These are phyloP conservation scores for Ceyx erithaca DNA, from an alignment of 2,797 vertebrate genomes.

Conservation along the genomic window DNA sequence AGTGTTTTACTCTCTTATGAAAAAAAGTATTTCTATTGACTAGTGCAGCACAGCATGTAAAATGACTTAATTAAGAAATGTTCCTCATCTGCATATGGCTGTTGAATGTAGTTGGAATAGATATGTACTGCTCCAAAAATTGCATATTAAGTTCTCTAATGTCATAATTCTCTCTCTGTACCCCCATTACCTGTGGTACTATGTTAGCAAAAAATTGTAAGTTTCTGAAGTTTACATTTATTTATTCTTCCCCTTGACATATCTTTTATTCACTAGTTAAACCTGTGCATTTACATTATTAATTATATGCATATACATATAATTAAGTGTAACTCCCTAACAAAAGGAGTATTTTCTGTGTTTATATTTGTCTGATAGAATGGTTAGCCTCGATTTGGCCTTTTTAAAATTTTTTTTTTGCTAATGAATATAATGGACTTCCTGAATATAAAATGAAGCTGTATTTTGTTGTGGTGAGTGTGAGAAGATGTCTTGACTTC, in stretches of 20 bases:
- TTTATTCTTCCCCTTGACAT: background rate
- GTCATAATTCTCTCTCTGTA: background rate
- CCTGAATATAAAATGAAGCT: background rate
- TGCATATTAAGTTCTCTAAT: background rate
- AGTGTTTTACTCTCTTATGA: background rate
- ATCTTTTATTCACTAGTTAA: background rate
- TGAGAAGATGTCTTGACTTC: background rate
- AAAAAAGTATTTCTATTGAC: slow-evolving; percentile 14
- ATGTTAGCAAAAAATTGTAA: background rate
- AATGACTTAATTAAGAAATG: slow-evolving; percentile 43
- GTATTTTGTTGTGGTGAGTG: background rate
- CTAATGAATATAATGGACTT: background rate
- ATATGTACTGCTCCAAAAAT: background rate
- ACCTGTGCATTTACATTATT: background rate
- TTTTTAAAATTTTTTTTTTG: background rate
- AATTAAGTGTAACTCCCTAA: background rate
- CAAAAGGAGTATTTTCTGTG: background rate
- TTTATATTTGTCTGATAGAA: background rate
- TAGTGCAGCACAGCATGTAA: background rate
- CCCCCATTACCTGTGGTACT: background rate
- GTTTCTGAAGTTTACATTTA: background rate
- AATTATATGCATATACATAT: background rate
- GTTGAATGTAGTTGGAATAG: background rate
- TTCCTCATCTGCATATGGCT: background rate
- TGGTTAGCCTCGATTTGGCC: background rate